Conservation (phyloP, 2,797 vertebrate genomes). For the Taeniopygia guttata region DNA sequence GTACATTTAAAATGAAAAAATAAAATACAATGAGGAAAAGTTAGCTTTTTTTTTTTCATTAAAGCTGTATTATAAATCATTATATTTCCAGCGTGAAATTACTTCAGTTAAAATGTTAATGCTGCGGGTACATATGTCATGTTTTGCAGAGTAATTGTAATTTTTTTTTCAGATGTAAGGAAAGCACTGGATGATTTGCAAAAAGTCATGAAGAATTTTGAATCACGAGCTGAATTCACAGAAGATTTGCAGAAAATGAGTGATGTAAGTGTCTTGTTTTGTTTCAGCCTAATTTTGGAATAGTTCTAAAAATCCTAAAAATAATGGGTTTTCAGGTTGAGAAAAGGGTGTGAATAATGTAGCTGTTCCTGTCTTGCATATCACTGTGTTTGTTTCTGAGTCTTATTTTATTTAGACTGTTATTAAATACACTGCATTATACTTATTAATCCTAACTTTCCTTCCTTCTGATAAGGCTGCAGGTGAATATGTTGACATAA, state of each 20-base stretch:
- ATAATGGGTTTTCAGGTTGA: not conserved
- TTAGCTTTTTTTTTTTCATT: not conserved
- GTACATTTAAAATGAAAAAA: constrained; percentile 18
- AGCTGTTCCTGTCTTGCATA: not conserved
- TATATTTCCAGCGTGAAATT: constrained; percentile 31
- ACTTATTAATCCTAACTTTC: constrained; percentile 8
- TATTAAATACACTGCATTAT: not conserved
- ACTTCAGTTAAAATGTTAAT: constrained; percentile 48
- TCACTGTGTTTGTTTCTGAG: not conserved
- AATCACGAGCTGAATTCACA: constrained; percentile 84
- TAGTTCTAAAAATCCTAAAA: not conserved
- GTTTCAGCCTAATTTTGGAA: not conserved
- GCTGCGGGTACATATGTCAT: not conserved
- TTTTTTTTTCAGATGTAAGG: constrained; percentile 86
- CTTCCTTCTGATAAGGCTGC: constrained; percentile 77
- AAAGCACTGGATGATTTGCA: constrained; percentile 85
- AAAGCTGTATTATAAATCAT: constrained; percentile 37
- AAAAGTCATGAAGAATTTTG: constrained; percentile 88
- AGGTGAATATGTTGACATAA: constrained; percentile 89
- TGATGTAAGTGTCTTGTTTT: constrained; percentile 74
- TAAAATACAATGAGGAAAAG: constrained; percentile 21
- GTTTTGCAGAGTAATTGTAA: constrained; percentile 50
- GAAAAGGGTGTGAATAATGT: not conserved
- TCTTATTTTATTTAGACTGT: not conserved
- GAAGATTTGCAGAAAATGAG: constrained; percentile 86